Conservation (phyloP, 2,797 vertebrate species). For the Adrianichthys oophorus region DNA sequence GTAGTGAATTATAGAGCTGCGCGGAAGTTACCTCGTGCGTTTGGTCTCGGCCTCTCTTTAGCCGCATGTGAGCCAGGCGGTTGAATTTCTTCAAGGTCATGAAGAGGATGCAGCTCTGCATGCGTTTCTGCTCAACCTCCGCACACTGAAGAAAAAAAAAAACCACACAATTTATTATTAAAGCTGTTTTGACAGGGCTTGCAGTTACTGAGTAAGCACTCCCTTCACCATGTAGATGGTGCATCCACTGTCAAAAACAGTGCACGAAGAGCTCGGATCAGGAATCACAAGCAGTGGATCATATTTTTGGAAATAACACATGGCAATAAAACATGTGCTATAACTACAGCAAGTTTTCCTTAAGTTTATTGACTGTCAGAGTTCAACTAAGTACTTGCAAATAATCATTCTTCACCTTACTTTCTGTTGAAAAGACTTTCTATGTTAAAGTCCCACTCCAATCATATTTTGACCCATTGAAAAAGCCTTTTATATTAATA, state of each 20-base stretch:
- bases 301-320: too few species aligned
- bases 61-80: constrained; percentile 92
- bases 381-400: too few species aligned
- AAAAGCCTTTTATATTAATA: too few species aligned
- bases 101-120: constrained; percentile 94
- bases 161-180: neutral
- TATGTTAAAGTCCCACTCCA: too few species aligned
- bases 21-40: constrained; percentile 89
- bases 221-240: neutral
- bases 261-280: too few species aligned
- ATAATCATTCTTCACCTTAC: too few species aligned
- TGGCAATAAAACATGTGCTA: too few species aligned
- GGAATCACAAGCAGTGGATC: too few species aligned
- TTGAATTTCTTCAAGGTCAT: constrained; percentile 98
- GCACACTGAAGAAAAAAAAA: constrained; percentile 70
- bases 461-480: too few species aligned
- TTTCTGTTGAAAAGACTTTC: too few species aligned
- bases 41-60: constrained; percentile 94
- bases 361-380: too few species aligned
- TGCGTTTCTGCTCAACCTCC: constrained; percentile 88
- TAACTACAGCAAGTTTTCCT: too few species aligned
- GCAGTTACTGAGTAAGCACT: neutral
- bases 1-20: neutral
- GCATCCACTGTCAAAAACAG: neutral
- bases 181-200: neutral